Conservation (phyloP, 2,797 vertebrate genomes). For the Podargus strigoides region DNA sequence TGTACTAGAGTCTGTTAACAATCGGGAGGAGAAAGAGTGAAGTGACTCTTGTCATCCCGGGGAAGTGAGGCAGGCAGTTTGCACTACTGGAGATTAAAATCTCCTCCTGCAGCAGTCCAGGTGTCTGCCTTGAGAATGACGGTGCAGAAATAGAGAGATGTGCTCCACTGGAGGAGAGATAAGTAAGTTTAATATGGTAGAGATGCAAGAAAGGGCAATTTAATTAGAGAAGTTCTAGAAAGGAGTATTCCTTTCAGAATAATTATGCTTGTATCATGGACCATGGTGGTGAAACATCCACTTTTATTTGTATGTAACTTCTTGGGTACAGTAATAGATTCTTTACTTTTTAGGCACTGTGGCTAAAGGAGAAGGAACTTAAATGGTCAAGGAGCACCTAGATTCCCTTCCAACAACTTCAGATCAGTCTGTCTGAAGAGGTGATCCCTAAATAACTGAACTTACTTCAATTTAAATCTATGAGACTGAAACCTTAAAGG, state of each 20-base stretch:
- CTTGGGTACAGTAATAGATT: neutral
- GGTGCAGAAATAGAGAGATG: slow-evolving; percentile 15
- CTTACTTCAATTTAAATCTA: neutral
- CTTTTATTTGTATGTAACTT: neutral
- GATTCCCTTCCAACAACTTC: neutral
- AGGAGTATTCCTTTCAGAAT: neutral
- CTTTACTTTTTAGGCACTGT: neutral
- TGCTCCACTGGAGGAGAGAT: neutral
- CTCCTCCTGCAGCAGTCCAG: slow-evolving; percentile 22
- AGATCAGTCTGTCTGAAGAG: neutral
- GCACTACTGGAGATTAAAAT: neutral
- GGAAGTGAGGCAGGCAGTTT: neutral
- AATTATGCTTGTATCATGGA: neutral
- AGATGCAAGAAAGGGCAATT: neutral
- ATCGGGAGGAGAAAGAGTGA: neutral
- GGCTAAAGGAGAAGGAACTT: no score
- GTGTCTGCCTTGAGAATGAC: slow-evolving; percentile 53
- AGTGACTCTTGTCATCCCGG: neutral
- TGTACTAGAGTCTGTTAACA: neutral
- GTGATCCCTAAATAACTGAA: neutral
- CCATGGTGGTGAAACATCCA: neutral
- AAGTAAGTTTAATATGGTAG: neutral
- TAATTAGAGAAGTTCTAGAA: neutral
- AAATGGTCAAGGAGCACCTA: neutral
- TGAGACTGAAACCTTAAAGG: neutral